Conservation (phyloP, 2,797 vertebrate genomes). For the Gadopsis bispinosus region DNA sequence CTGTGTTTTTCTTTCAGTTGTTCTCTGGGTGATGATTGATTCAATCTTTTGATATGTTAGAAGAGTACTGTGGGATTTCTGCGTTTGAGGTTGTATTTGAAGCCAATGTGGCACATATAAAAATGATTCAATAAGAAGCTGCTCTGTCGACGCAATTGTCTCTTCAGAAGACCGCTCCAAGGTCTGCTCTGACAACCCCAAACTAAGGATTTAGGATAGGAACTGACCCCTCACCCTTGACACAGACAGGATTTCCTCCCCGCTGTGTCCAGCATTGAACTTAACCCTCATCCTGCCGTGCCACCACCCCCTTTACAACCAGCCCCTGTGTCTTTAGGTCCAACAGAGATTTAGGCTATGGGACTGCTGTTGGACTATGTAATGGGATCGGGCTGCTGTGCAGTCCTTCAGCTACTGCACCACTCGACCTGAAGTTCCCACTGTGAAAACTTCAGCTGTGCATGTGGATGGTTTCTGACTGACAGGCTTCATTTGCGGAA, state of each 20-base stretch:
- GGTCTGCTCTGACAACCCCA: slow-evolving; percentile 71
- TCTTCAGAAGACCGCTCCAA: slow-evolving; percentile 38
- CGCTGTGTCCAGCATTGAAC: slow-evolving; percentile 72
- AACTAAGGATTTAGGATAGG: slow-evolving; percentile 72
- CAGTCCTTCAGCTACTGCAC: slow-evolving; percentile 64
- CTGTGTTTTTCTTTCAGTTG: slow-evolving; percentile 22
- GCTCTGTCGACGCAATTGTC: slow-evolving; percentile 8
- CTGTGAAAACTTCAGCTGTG: slow-evolving; percentile 73
- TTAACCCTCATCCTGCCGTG: slow-evolving; percentile 68
- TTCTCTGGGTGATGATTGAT: slow-evolving; percentile 52
- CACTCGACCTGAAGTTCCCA: slow-evolving; percentile 68
- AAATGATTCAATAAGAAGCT: slow-evolving; percentile 34
- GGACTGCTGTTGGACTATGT: slow-evolving; percentile 66
- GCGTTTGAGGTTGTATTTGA: slow-evolving; percentile 42
- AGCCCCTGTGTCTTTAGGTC: slow-evolving; percentile 43
- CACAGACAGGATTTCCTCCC: slow-evolving; percentile 78
- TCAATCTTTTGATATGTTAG: slow-evolving; percentile 43
- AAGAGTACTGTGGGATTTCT: slow-evolving; percentile 15
- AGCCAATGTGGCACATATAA: slow-evolving; percentile 11
- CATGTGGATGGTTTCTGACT: slow-evolving; percentile 59
- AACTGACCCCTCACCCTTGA: slow-evolving; percentile 58
- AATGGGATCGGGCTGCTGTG: slow-evolving; percentile 70
- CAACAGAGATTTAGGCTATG: slow-evolving; percentile 47
- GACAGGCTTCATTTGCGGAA: slow-evolving; percentile 32
- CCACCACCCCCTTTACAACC: slow-evolving; percentile 37